Conservation (phyloP, 2,888 invertebrate genomes). For the Sinhomidia bicolor region DNA sequence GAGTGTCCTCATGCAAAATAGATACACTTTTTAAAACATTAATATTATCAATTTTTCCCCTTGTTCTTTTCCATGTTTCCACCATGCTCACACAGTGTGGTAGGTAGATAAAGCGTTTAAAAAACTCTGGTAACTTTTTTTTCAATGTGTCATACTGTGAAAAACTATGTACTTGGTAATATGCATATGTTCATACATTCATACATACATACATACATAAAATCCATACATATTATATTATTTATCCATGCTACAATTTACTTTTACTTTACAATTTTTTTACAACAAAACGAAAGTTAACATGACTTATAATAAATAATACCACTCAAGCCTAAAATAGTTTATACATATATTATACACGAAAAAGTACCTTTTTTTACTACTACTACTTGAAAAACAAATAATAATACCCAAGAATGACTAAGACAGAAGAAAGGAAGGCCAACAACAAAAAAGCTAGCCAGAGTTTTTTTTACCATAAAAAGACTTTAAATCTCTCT, state of each 20-base stretch:
- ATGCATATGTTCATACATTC: no score
- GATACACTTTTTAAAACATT: neutral
- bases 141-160: slow-evolving; percentile 38
- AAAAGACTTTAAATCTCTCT: slow-evolving; percentile 34
- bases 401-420: neutral
- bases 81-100: slow-evolving; percentile 33
- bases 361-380: slow-evolving; percentile 5
- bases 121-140: neutral
- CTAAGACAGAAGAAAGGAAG: slow-evolving; percentile 31
- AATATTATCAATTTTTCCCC: slow-evolving; percentile 4
- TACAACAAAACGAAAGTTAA: neutral
- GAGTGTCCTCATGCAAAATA: no score
- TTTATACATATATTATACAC: neutral
- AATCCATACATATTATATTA: neutral
- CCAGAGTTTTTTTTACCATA: no score
- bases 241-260: neutral
- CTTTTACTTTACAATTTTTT: no score
- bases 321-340: neutral
- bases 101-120: slow-evolving; percentile 21
- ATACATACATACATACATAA: neutral
- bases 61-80: slow-evolving; percentile 23
- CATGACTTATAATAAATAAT: neutral
- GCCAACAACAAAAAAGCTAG: neutral
- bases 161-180: no score
- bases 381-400: no score